phyloP scores from a whole-genome alignment of 1,140 invertebrate genomes.

The Drosophila tropicalis region DNA sequence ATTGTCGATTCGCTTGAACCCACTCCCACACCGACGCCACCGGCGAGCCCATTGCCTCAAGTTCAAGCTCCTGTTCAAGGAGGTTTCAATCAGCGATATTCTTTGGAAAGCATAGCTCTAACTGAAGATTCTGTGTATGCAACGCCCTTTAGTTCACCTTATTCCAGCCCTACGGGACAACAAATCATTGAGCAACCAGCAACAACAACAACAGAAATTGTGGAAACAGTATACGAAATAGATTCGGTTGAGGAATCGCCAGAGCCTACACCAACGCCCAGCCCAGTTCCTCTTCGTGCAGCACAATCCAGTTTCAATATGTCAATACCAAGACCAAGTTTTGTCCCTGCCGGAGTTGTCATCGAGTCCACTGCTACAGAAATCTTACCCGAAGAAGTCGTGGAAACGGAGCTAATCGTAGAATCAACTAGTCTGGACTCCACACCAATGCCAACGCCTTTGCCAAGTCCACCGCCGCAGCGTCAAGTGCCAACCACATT shows the following conservation, averaged over 20 bases:
- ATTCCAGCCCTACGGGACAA: background rate
- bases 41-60: background rate
- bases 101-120: background rate
- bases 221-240: conserved; percentile 21
- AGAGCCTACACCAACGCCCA: conserved; percentile 28
- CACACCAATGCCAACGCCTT: conserved; percentile 11
- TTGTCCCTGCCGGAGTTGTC: background rate
- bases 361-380: background rate
- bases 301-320: background rate
- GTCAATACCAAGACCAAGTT: conserved; percentile 7
- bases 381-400: background rate
- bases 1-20: conserved; percentile 26
- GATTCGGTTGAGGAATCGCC: conserved; percentile 38
- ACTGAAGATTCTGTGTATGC: background rate
- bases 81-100: background rate
- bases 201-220: background rate
- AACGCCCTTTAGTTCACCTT: background rate
- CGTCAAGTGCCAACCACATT: background rate
- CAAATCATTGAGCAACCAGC: background rate
- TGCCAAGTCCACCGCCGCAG: background rate
- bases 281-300: conserved; percentile 10
- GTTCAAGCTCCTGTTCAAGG: background rate
- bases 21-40: background rate
- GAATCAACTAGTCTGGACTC: conserved; percentile 1
- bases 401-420: background rate